A percentile compares a stretch with the other conserved stretches of the same genome.
These are phyloP conservation scores for Platycheirus rosarum DNA, from an alignment of 2,888 invertebrate species.

Conservation along the genomic window DNA sequence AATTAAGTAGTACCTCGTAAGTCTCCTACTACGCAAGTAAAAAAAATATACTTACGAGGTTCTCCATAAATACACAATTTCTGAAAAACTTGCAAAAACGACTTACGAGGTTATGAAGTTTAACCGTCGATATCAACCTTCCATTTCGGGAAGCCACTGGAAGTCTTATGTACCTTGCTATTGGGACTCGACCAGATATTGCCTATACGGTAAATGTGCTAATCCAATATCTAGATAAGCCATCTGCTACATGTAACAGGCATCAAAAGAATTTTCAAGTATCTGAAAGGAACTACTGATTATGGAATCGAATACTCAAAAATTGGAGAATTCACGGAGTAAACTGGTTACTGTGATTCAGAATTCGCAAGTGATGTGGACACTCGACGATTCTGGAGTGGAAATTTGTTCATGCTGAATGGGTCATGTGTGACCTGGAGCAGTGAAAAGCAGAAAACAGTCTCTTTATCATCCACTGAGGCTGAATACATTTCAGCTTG, in stretches of 20 bases:
- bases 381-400: slow-evolving; percentile 6
- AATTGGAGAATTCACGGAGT: slow-evolving; percentile 4
- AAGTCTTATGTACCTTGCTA: slow-evolving; percentile 7
- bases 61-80: too few relatives aligned
- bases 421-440: slow-evolving; percentile 20
- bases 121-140: background rate
- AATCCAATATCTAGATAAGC: background rate
- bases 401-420: slow-evolving; percentile 1
- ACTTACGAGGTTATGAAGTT: too few relatives aligned
- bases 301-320: slow-evolving; percentile 3
- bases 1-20: too few relatives aligned
- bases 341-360: slow-evolving; percentile 9
- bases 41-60: too few relatives aligned
- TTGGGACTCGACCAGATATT: too few relatives aligned
- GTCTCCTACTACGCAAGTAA: too few relatives aligned
- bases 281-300: slow-evolving; percentile 1
- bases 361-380: slow-evolving; percentile 30
- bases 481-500: slow-evolving; percentile 6
- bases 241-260: slow-evolving; percentile 3
- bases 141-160: slow-evolving; percentile 18
- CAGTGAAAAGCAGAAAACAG: slow-evolving; percentile 29
- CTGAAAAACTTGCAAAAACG: too few relatives aligned
- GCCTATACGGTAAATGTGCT: background rate
- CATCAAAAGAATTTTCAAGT: slow-evolving; percentile 17
- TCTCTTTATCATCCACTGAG: slow-evolving; percentile 19